Percentiles rank a stretch among this genome's conserved stretches.
Evolutionary conservation across 37 sponge, comb jelly and placozoan genomes (phyloP).

Genomic region (Diacarnus erythraeanus): DNA sequence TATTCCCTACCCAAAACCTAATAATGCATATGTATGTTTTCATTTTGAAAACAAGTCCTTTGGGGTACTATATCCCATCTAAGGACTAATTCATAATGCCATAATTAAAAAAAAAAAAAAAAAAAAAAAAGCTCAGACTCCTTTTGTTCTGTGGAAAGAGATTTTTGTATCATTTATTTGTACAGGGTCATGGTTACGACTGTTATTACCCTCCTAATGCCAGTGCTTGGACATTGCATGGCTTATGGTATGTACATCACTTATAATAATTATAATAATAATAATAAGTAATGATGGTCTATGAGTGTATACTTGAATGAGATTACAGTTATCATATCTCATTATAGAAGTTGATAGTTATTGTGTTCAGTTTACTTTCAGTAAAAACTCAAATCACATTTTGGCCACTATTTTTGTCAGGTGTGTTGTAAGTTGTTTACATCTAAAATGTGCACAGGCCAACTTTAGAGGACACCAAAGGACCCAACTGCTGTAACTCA

Average conservation of each 20-base stretch:
- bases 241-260: conserved; percentile 35
- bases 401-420: neutral
- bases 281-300: neutral
- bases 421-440: no score
- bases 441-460: conserved; percentile 31
- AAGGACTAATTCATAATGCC: no score
- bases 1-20: no score
- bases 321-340: neutral
- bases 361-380: neutral
- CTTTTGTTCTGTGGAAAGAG: no score
- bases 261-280: neutral
- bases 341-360: neutral
- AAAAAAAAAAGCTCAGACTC: no score
- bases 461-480: conserved; percentile 15
- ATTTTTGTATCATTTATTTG: neutral
- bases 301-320: neutral
- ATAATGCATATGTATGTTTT: no score
- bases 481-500: conserved; percentile 41
- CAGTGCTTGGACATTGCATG: conserved; percentile 51
- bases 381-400: neutral
- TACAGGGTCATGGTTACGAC: neutral
- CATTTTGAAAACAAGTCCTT: no score
- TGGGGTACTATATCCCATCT: no score
- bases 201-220: conserved; percentile 41
- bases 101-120: no score